Conservation (phyloP, 2,888 invertebrate species). For the Tethea ocularis region DNA sequence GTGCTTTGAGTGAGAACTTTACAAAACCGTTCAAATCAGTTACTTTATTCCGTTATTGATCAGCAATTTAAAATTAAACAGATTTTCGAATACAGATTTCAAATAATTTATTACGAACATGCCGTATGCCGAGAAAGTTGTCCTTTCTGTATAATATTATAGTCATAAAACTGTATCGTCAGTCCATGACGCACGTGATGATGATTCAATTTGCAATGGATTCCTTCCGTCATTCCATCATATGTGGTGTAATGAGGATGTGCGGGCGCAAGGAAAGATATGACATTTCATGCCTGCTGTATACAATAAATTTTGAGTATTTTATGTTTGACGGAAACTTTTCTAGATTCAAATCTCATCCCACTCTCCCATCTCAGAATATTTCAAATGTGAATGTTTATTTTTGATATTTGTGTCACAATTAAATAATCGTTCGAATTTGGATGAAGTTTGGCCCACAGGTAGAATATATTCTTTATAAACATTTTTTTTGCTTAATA, state of each 20-base stretch:
- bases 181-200: not conserved
- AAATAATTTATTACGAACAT: not conserved
- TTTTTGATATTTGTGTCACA: too few species aligned
- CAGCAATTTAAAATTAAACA: too few species aligned
- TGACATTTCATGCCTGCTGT: not conserved
- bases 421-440: too few species aligned
- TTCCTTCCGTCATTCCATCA: constrained; percentile 5
- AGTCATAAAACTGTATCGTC: not conserved
- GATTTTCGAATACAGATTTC: too few species aligned
- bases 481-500: too few species aligned
- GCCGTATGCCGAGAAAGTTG: not conserved
- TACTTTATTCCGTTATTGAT: too few species aligned
- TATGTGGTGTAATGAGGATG: not conserved
- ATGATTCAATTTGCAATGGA: constrained; percentile 4
- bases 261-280: not conserved
- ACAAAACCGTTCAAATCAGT: too few species aligned
- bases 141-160: not conserved
- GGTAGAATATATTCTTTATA: too few species aligned
- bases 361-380: not conserved
- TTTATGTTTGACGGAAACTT: too few species aligned
- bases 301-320: not conserved
- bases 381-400: not conserved
- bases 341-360: too few species aligned
- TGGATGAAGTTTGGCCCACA: too few species aligned
- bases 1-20: too few species aligned